Evolutionary conservation across 2,797 vertebrate genomes (phyloP).

Genomic region (Enteromius trimaculatus): DNA sequence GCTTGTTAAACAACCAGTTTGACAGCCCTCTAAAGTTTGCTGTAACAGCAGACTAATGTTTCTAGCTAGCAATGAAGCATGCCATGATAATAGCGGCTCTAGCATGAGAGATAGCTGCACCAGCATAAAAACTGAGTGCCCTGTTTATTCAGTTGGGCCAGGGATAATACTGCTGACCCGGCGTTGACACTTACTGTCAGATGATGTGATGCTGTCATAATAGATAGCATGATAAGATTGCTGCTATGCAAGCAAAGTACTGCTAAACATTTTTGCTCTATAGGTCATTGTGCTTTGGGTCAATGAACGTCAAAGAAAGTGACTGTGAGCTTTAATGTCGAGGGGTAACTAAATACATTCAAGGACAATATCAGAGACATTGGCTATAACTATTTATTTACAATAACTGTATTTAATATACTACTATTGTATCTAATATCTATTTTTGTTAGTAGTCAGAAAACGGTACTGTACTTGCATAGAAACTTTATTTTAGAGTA

Average conservation of each 20-base stretch:
- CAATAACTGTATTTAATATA: not conserved
- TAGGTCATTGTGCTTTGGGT: conserved; percentile 7
- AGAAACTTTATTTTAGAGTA: not conserved
- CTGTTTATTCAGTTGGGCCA: conserved; percentile 42
- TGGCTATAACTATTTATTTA: not conserved
- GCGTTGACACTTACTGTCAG: conserved; percentile 28
- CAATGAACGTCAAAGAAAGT: conserved; percentile 3
- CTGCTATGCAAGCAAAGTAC: conserved; percentile 20
- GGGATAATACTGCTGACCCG: conserved; percentile 23
- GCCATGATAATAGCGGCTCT: conserved; percentile 33
- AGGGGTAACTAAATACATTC: not conserved
- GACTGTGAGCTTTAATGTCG: not conserved
- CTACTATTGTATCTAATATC: not conserved
- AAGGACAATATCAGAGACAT: not conserved
- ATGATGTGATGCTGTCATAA: conserved; percentile 40
- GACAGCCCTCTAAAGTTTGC: conserved; percentile 53
- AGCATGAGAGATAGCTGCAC: conserved; percentile 22
- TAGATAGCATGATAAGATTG: conserved; percentile 25
- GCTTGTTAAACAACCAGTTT: conserved; percentile 59
- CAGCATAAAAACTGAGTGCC: conserved; percentile 22
- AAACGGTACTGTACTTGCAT: not conserved
- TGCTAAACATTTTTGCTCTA: conserved; percentile 6
- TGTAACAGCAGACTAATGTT: conserved; percentile 51
- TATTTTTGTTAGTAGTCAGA: not conserved
- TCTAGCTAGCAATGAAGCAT: conserved; percentile 45